Evolutionary conservation across 2,888 invertebrate genomes (phyloP), one percentile per base, ranked within the genome.

Genomic region (Macropis europaea): DNA sequence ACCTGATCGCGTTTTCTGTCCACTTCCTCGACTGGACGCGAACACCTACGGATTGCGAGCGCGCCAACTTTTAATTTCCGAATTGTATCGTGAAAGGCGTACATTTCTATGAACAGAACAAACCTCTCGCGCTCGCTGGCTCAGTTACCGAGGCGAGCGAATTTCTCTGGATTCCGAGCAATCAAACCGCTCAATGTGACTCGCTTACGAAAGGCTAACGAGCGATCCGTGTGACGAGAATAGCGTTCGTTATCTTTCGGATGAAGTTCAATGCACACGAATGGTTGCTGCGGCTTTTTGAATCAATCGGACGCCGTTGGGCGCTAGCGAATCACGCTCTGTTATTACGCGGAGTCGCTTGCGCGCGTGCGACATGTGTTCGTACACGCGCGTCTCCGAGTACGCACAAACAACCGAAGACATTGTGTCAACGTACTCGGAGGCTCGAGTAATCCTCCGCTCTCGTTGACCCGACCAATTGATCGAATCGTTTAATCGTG

Each of bases 401-500:
- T 17, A 6, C 30, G 28, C 24, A 42, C 26, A 38, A 32, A 19
- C 22, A 22, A 19, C 11, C 50, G 15, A 28, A 54, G 43, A 56
- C 57, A 52, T 30, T 53, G 60, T 78, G 77, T 75, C 75, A 73
- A 73, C 50, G 75, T 26, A 77, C 73, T 75, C 24, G 32, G 38
- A 17, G 28, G 42, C 26, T 30, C 47, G 56, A 63, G 76, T 73
- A 77, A 81, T 79, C 69, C 72, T 81, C 76, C 77, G 34, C 66
- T 78, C 71, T 59, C 60, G 53, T 73, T 78, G 77, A 76, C 80
- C 76, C 63, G 57, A 40, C 59, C 72, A 73, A 80, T 82, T 80
- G 83, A 82, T 80, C 76, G 71, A 63, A 62, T 70, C 72, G 66
- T 76, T 75, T 66, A 50, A 59, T 67, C 76, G 70, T 78, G 82